A percentile compares a stretch with the other conserved stretches of the same genome.
Conservation (phyloP, 2,888 invertebrate species). For the Drosophila anceps region DNA sequence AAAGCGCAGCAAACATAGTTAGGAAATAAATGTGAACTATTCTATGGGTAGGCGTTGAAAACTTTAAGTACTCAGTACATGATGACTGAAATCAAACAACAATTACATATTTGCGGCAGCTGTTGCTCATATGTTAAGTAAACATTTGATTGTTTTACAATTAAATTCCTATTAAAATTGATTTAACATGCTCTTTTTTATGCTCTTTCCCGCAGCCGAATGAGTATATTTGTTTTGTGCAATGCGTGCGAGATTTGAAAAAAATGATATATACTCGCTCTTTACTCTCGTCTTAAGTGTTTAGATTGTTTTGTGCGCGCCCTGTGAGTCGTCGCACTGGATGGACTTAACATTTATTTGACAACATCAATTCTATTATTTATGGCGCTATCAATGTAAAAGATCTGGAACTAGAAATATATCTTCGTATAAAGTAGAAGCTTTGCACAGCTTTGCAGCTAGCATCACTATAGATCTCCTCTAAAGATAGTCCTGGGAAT, state of each 20-base stretch:
- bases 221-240: neutral
- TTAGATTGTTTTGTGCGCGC: too few relatives aligned
- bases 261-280: too few relatives aligned
- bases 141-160: constrained; percentile 50
- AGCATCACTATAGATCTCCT: too few relatives aligned
- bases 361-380: neutral
- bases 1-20: constrained; percentile 25
- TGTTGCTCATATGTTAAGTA: constrained; percentile 14
- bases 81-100: neutral
- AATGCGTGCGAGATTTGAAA: too few relatives aligned
- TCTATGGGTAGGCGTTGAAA: neutral
- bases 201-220: too few relatives aligned
- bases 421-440: too few relatives aligned
- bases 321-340: too few relatives aligned
- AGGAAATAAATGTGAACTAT: neutral
- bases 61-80: neutral
- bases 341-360: neutral
- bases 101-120: neutral
- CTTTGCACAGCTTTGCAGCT: too few relatives aligned
- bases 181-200: constrained; percentile 35
- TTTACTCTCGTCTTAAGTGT: too few relatives aligned
- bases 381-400: too few relatives aligned
- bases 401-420: too few relatives aligned
- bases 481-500: too few relatives aligned
- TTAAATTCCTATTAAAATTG: constrained; percentile 54